Evolutionary conservation across 2,113 vertebrate genomes (phyloP).

Genomic region (Amphiprion percula): DNA sequence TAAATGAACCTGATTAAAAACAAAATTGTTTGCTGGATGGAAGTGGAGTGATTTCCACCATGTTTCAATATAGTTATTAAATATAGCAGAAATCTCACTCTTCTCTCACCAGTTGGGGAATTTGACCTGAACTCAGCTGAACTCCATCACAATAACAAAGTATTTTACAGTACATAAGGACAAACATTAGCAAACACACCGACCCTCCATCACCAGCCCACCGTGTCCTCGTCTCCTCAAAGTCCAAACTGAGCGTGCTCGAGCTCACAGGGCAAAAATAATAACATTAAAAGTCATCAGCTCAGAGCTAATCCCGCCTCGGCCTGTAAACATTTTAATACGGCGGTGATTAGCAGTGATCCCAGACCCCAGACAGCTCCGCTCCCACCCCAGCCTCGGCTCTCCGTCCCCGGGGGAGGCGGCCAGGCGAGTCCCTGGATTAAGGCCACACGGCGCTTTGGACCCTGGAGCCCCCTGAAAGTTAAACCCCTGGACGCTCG

Average conservation of each 20-base stretch:
- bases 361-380: conserved; percentile 53
- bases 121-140: not conserved
- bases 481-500: conserved; percentile 74
- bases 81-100: not conserved
- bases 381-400: conserved; percentile 32
- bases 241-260: conserved; percentile 20
- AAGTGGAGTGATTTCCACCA: not conserved
- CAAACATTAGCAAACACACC: not conserved
- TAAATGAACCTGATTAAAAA: not conserved
- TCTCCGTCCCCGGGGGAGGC: conserved; percentile 68
- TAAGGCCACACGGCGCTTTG: conserved; percentile 77
- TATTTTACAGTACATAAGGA: not conserved
- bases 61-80: conserved; percentile 2
- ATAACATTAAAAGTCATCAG: conserved; percentile 76
- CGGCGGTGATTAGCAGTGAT: conserved; percentile 70
- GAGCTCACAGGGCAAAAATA: conserved; percentile 57
- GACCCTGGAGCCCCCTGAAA: conserved; percentile 62
- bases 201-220: not conserved
- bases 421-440: conserved; percentile 76
- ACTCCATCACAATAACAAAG: not conserved
- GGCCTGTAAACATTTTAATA: conserved; percentile 76
- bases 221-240: conserved; percentile 5
- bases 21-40: not conserved
- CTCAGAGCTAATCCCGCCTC: conserved; percentile 70
- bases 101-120: not conserved